A percentile compares a stretch with the other conserved stretches of the same genome.
Conservation (phyloP, 2,888 invertebrate species). For the Tetrapedia diversipes region DNA sequence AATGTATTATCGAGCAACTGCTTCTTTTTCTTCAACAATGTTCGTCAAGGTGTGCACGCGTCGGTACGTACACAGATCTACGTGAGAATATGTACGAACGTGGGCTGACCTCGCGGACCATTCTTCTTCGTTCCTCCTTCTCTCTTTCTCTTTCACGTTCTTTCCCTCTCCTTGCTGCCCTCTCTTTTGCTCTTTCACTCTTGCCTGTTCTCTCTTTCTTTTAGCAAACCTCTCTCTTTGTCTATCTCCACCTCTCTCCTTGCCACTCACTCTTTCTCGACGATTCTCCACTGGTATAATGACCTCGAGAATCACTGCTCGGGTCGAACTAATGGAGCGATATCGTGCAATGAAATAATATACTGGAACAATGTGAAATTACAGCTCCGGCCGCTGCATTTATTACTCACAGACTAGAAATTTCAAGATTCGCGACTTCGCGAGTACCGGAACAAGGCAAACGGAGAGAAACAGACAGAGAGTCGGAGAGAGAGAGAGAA, state of each 20-base stretch:
- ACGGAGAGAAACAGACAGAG: too few species aligned
- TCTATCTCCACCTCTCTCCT: slow-evolving; percentile 22
- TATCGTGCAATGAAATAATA: slow-evolving; percentile 63
- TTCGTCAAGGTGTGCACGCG: slow-evolving; percentile 59
- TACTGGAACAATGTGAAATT: slow-evolving; percentile 56
- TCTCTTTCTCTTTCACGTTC: slow-evolving; percentile 35
- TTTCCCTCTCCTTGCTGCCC: slow-evolving; percentile 17
- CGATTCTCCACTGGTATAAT: slow-evolving; percentile 55
- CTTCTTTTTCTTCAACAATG: slow-evolving; percentile 66
- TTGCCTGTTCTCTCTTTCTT: not conserved
- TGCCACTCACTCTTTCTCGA: slow-evolving; percentile 52
- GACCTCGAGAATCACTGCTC: slow-evolving; percentile 59
- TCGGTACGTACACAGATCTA: slow-evolving; percentile 57
- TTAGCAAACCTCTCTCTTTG: slow-evolving; percentile 24
- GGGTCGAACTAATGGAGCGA: slow-evolving; percentile 63
- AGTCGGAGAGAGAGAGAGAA: too few species aligned
- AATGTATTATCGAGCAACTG: slow-evolving; percentile 69
- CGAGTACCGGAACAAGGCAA: not conserved
- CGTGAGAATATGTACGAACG: slow-evolving; percentile 65
- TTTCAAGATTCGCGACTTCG: slow-evolving; percentile 33
- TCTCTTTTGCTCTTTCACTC: slow-evolving; percentile 23
- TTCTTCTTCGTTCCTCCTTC: slow-evolving; percentile 59
- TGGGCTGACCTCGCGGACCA: slow-evolving; percentile 67
- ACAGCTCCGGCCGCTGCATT: slow-evolving; percentile 35
- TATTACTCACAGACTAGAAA: slow-evolving; percentile 9